These are phyloP conservation scores for Puffinus mauretanicus DNA, from an alignment of 2,113 vertebrate species.

Conservation along the genomic window DNA sequence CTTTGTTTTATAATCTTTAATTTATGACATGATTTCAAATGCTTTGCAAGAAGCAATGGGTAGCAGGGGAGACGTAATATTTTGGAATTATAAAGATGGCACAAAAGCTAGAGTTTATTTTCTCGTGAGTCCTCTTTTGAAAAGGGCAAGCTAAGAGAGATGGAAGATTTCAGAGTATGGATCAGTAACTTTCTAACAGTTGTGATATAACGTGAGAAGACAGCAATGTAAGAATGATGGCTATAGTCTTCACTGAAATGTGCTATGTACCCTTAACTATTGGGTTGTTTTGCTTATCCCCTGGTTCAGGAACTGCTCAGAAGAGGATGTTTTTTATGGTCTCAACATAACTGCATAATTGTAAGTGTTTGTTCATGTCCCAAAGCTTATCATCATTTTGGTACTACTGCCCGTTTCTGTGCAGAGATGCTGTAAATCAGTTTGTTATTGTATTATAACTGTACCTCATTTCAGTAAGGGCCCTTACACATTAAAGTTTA, in stretches of 20 bases:
- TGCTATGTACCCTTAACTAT: not conserved
- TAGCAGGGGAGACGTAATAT: not conserved
- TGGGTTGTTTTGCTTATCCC: not conserved
- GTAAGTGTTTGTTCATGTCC: not conserved
- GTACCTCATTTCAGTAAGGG: constrained; percentile 1
- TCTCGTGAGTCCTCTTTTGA: not conserved
- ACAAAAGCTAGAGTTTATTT: not conserved
- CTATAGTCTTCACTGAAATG: not conserved
- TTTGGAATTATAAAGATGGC: not conserved
- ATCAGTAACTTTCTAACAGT: not conserved
- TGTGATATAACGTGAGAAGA: not conserved
- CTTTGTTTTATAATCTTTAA: constrained; percentile 50
- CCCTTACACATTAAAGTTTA: not conserved
- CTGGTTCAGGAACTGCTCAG: not conserved
- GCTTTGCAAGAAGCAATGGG: not conserved
- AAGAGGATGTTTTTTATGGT: not conserved
- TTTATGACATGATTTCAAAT: constrained; percentile 50
- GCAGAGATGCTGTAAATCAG: not conserved
- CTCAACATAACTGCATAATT: not conserved
- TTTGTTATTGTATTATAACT: not conserved
- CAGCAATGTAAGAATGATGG: not conserved
- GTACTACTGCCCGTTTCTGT: not conserved
- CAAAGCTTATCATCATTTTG: not conserved
- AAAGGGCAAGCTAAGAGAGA: not conserved
- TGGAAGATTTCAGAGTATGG: not conserved